Base-by-base conservation (phyloP, 2,113 vertebrate species). In the Alaudala cheleensis region DNA sequence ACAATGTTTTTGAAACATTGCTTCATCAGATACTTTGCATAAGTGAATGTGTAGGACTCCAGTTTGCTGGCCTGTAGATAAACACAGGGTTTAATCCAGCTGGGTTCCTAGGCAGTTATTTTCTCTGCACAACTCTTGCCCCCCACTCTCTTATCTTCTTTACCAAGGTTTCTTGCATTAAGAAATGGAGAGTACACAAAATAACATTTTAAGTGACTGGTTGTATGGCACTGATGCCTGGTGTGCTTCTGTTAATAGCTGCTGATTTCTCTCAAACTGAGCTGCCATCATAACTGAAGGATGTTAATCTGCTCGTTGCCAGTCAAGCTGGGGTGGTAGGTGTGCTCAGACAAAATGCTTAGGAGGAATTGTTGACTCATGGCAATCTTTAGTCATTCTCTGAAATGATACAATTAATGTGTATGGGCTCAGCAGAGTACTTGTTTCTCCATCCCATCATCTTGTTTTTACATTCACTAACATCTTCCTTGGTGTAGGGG, bases 261-360 rank as follows among this genome's bases (percentile, higher is more conserved):
- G n/a, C n/a, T 19, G 65, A 60, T 60, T 95, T 92, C 40, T 91
- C 91, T 89, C 83, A 95, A 89, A 81, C 37, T 74, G 51, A 86
- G 77, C 69, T 92, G 49, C 76, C 61, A 85, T 87, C 91, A 67
- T 72, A 95, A 72, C 60, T 61, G 84, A 84, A 89, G 58, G 69
- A 79, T 45, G 53, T 39, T 97, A 96, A 92, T 97, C 77, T 93
- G 61, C 70, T 93, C n/a, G 23, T 92, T 95, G 86, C 84, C 61
- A 95, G 94, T 92, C 86, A 97, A 89, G 78, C 81, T 92, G 91
- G 67, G 57, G 64, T 92, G 69, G 95, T 97, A 97, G 96, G 92
- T 96, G 94, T 95, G 86, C 88, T 94, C 86, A 96, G 81, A 94
- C 90, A 92, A 94, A 94, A 93, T 96, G 94, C 93, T 97, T 96